phyloP scores from a whole-genome alignment of 2,797 vertebrate species.

The Acrossocheilus wenchowensis region DNA sequence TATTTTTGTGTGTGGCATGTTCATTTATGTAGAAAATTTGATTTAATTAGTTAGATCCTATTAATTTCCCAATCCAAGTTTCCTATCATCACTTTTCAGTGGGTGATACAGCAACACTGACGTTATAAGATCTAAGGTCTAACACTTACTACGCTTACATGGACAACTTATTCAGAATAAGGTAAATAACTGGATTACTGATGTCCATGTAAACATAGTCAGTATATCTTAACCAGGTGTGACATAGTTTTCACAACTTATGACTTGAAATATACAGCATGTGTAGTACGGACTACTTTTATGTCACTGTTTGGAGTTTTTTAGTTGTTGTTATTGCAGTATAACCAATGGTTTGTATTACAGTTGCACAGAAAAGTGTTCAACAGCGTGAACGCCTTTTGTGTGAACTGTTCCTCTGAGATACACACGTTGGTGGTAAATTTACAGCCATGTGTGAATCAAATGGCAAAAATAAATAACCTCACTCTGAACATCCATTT shows the following conservation, averaged over 20 bases:
- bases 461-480: not conserved
- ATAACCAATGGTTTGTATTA: not conserved
- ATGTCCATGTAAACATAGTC: too few species aligned
- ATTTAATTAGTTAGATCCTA: not conserved
- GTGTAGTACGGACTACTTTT: not conserved
- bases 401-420: not conserved
- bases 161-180: too few species aligned
- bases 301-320: not conserved
- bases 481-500: not conserved
- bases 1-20: not conserved
- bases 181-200: too few species aligned
- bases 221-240: not conserved
- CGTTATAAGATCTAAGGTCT: not conserved
- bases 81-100: not conserved
- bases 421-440: not conserved
- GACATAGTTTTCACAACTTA: not conserved
- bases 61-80: not conserved
- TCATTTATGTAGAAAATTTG: not conserved
- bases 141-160: too few species aligned
- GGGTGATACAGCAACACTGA: too few species aligned
- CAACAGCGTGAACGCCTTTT: not conserved
- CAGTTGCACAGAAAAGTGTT: not conserved
- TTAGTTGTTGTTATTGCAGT: not conserved
- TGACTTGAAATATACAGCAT: not conserved
- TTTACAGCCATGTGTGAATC: conserved; percentile 2